These are phyloP conservation scores for Helleia helle DNA, from an alignment of 2,888 invertebrate genomes.

Conservation along the genomic window DNA sequence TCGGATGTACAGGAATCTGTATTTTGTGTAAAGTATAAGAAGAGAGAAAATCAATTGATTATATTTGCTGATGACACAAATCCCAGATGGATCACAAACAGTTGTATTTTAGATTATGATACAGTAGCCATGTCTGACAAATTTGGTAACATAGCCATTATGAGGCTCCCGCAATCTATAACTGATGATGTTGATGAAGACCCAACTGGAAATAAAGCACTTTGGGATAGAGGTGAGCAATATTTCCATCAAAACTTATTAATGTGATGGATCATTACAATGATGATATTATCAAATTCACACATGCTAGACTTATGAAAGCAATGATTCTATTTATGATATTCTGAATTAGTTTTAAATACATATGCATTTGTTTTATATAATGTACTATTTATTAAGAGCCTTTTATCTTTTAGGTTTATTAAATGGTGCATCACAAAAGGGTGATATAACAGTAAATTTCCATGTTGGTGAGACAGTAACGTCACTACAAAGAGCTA, in stretches of 20 bases:
- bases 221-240: slow-evolving; percentile 87
- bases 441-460: slow-evolving; percentile 92
- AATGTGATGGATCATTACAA: neutral
- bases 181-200: slow-evolving; percentile 99
- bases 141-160: slow-evolving; percentile 96
- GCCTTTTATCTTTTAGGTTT: slow-evolving; percentile 78
- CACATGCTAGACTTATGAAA: slow-evolving; percentile 75
- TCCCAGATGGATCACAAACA: slow-evolving; percentile 95
- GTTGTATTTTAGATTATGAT: slow-evolving; percentile 94
- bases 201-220: slow-evolving; percentile 97
- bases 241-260: neutral
- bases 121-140: slow-evolving; percentile 98
- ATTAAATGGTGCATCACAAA: slow-evolving; percentile 97
- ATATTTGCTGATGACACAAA: slow-evolving; percentile 99
- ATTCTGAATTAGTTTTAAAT: slow-evolving; percentile 31
- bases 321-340: slow-evolving; percentile 46
- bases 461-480: slow-evolving; percentile 98
- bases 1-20: slow-evolving; percentile 98
- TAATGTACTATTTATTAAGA: neutral
- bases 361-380: neutral
- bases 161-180: slow-evolving; percentile 91
- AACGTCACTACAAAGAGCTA: slow-evolving; percentile 95
- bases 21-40: slow-evolving; percentile 95
- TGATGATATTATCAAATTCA: slow-evolving; percentile 27
- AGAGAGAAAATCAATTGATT: slow-evolving; percentile 96